Conservation (phyloP, 2,113 vertebrate species). For the Galbula dea region DNA sequence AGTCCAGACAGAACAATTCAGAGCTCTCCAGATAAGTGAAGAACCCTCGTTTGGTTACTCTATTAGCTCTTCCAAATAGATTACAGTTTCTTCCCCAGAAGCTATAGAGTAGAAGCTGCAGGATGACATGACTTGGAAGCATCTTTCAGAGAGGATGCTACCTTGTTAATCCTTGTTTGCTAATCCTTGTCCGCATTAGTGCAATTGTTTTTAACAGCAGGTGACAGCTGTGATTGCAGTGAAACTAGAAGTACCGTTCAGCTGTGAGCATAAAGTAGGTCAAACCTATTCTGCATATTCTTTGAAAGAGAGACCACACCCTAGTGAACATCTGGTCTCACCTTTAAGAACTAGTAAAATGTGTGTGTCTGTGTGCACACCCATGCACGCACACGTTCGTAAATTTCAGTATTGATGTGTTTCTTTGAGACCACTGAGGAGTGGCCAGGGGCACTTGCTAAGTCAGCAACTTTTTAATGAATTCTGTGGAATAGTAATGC, state of each 20-base stretch:
- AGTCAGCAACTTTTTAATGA: too few species aligned
- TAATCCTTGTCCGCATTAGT: not conserved
- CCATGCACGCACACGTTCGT: fast-evolving
- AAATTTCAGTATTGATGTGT: not conserved
- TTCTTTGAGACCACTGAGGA: not conserved
- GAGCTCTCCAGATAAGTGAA: not conserved
- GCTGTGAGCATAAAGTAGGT: not conserved
- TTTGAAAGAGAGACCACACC: not conserved
- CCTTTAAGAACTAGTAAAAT: not conserved
- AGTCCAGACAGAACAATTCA: not conserved
- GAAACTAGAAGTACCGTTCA: not conserved
- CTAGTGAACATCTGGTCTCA: not conserved
- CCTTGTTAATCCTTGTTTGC: constrained; percentile 10
- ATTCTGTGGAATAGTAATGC: not conserved
- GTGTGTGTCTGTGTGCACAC: not conserved
- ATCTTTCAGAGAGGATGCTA: not conserved
- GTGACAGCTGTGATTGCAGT: constrained; percentile 16
- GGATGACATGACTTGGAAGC: not conserved
- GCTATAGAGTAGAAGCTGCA: not conserved
- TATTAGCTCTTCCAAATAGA: not conserved
- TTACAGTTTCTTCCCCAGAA: not conserved
- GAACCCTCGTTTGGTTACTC: not conserved
- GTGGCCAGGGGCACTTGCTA: not conserved
- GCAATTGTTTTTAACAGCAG: constrained; percentile 5
- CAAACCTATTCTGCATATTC: not conserved